Base-by-base conservation (phyloP, 2,113 vertebrate species). In the Haemorhous mexicanus region DNA sequence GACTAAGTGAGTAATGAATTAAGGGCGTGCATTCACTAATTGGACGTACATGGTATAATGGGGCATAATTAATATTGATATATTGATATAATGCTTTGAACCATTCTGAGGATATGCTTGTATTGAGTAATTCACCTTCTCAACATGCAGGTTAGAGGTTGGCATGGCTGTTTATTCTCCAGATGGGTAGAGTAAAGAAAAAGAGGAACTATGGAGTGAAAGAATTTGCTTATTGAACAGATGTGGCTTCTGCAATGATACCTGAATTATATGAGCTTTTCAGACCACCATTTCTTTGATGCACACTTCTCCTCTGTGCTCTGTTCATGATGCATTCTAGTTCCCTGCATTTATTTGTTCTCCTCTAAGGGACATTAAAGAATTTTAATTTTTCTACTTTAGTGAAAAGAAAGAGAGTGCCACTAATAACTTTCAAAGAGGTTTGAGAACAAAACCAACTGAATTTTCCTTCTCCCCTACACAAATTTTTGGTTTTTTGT, bases 21-120 rank as follows among this genome's bases (percentile, higher is more conserved):
- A n/a, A 68, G 62, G 41, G 43, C 33, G 4, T 79, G 28, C 37
- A 46, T 94, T 64, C 62, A 79, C 4, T 74, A 68, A 84, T 44
- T 89, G n/a, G 67, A 83, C 14, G 87, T 84, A 33, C 23, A 33
- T 76, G 37, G 37, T 76, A 82, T 79, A 89, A 61, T 91, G 62
- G 11, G 22, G 7, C n/a, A 82, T 95, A 93, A 95, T 94, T 91
- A 82, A 13, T 69, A 75, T 79, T 94, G 84, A 79, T 95, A 32
- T 82, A 84, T 91, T 82, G 81, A 79, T 89, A 72, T 13, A 93
- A 68, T 2, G 3, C 49, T 95, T 89, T 84, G 79, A 55, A 87
- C 23, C 16, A 35, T 44, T 90, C 62, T 35, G 55, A 84, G 44
- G 37, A 68, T 66, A 46, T 79, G 49, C 49, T 30, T 35, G 13